Conservation (phyloP, 2,797 vertebrate species). For the Luscinia megarhynchos region DNA sequence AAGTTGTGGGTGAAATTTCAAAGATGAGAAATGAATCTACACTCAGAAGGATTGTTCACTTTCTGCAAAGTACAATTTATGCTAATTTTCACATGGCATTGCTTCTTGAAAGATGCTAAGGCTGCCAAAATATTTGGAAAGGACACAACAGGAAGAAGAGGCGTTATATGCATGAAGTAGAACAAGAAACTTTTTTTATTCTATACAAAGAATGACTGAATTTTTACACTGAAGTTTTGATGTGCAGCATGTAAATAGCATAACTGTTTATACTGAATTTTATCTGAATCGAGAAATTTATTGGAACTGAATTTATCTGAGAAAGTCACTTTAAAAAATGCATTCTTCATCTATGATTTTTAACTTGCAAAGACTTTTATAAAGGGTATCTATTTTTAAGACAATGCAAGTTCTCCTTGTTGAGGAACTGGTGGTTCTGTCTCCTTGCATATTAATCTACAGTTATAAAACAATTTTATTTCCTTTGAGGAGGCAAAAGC, state of each 20-base stretch:
- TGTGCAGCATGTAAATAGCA: neutral
- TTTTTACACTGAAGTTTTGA: conserved; percentile 45
- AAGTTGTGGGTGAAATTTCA: neutral
- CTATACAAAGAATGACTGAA: conserved; percentile 53
- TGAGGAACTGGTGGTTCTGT: conserved; percentile 42
- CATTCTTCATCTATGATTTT: conserved; percentile 14
- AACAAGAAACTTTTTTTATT: conserved; percentile 67
- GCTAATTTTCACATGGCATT: neutral
- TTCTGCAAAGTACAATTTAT: conserved; percentile 41
- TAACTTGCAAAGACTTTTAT: conserved; percentile 18
- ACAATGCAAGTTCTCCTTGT: conserved; percentile 2
- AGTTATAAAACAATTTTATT: conserved; percentile 45
- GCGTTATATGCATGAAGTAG: conserved; percentile 17
- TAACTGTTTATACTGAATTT: conserved; percentile 13
- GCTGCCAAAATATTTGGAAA: conserved; percentile 36
- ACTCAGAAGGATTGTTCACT: neutral
- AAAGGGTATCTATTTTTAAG: conserved; percentile 36
- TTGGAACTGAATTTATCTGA: conserved; percentile 11
- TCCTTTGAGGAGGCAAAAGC: conserved; percentile 32
- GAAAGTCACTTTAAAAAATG: conserved; percentile 17
- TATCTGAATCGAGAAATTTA: neutral
- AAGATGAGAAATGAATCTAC: neutral
- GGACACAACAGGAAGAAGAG: conserved; percentile 49
- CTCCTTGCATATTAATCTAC: conserved; percentile 46
- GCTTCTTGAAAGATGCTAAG: conserved; percentile 6